Evolutionary conservation across 2,888 invertebrate species (phyloP).

Genomic region (Plebejus argus): DNA sequence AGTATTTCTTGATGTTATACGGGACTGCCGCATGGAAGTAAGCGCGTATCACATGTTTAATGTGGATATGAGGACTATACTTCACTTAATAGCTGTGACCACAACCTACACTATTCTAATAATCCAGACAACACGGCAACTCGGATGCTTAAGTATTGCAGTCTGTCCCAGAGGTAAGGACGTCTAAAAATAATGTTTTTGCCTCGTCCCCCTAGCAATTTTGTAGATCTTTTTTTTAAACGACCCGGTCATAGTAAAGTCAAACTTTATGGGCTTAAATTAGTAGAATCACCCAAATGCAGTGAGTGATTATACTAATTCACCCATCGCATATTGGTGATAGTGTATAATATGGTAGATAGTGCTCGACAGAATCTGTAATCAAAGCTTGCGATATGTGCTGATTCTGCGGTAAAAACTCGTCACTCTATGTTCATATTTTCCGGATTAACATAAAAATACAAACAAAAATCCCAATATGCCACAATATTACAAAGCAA

Average conservation of each 20-base stretch:
- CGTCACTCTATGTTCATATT: background rate
- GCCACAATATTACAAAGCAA: constrained; percentile 31
- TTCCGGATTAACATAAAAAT: constrained; percentile 29
- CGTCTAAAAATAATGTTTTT: too few relatives aligned
- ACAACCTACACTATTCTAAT: background rate
- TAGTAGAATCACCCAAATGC: too few relatives aligned
- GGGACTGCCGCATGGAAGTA: background rate
- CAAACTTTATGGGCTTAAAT: too few relatives aligned
- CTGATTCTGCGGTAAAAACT: background rate
- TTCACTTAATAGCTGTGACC: background rate
- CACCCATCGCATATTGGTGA: too few relatives aligned
- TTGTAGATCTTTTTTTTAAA: too few relatives aligned
- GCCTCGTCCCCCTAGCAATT: too few relatives aligned
- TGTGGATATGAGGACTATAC: background rate
- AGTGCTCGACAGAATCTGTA: too few relatives aligned
- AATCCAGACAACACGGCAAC: background rate
- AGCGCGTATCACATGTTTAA: background rate
- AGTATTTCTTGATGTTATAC: background rate
- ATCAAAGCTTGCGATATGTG: background rate
- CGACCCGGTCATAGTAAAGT: too few relatives aligned
- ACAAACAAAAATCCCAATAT: constrained; percentile 18
- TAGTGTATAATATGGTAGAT: too few relatives aligned
- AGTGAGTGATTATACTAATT: too few relatives aligned
- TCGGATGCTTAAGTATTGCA: too few relatives aligned
- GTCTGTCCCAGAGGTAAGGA: too few relatives aligned